Evolutionary conservation across 2,113 vertebrate genomes (phyloP), one percentile per base, ranked within the genome.

Genomic region (Litocranius walleri): DNA sequence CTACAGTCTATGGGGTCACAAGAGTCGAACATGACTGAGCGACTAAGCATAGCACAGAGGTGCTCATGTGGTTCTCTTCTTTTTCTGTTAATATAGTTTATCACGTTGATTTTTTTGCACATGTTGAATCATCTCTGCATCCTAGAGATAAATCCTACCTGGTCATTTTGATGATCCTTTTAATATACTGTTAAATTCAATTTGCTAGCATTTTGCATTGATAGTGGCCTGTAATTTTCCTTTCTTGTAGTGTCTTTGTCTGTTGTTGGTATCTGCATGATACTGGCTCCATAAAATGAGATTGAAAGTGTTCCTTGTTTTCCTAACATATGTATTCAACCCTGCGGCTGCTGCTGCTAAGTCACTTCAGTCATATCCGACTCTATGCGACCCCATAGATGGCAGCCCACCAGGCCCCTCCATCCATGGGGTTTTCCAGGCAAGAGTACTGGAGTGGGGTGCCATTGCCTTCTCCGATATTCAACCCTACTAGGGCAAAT

Each of bases 361-460:
- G 11, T 29, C 12, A 29, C 59, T 61, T 61, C 2, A 61, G 59
- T 29, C 0, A 1, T 40, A 19, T 74, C 67, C 0, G 19, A 40
- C 67, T 71, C 19, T 74, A 3, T 74, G 67, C 3, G 17, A 13
- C 19, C 59, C 59, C 59, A 61, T 61, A 61, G 59, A 13, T 13
- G 27, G 12, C 59, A 61, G 27, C 59, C 59, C 27, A 13, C 27
- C 59, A 61, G 27, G 0, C 25, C 29, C 11, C 27, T 61, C 12
- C 59, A 61, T 14, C 59, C 27, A 29, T 29, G 27, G 59, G 25
- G 59, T 29, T 29, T 61, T 61, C 6, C 59, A 30, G 13, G 59
- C 59, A 61, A 61, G 59, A 61, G 59, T 30, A 61, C 29, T 30
- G 29, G 13, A 61, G 25, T 61, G 12, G 59, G 11, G 2, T 61